phyloP scores from a whole-genome alignment of 2,113 vertebrate genomes.

The Thymallus thymallus region DNA sequence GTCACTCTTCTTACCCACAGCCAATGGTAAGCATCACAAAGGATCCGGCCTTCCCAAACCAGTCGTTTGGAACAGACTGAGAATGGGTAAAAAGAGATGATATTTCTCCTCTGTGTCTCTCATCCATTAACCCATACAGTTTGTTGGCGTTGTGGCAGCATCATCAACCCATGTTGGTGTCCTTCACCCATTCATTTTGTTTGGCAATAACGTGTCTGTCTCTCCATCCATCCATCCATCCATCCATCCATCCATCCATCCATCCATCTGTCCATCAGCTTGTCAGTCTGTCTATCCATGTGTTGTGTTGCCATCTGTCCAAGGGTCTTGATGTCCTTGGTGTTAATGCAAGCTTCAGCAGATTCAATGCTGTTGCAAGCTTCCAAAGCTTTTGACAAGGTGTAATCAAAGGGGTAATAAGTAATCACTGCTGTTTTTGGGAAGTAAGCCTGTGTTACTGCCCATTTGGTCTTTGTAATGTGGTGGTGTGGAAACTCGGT shows the following conservation, averaged over 20 bases:
- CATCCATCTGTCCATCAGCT: constrained; percentile 33
- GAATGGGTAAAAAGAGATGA: constrained; percentile 64
- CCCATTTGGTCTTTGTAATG: neutral
- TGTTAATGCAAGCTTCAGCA: constrained; percentile 51
- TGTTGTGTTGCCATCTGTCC: constrained; percentile 26
- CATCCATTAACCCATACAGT: constrained; percentile 40
- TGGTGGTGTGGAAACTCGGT: neutral
- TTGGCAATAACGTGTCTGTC: constrained; percentile 31
- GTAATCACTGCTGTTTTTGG: constrained; percentile 5
- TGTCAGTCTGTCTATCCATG: constrained; percentile 31
- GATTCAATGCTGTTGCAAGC: constrained; percentile 29
- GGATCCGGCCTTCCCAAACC: constrained; percentile 63
- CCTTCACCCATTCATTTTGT: constrained; percentile 31
- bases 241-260: constrained; percentile 29
- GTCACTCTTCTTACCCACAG: constrained; percentile 67
- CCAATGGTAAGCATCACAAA: constrained; percentile 67
- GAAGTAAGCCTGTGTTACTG: constrained; percentile 2
- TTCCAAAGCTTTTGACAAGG: constrained; percentile 40
- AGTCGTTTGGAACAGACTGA: constrained; percentile 59
- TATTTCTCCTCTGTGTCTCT: constrained; percentile 40
- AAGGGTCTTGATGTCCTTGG: constrained; percentile 25
- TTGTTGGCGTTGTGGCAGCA: constrained; percentile 36
- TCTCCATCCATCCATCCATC: constrained; percentile 27
- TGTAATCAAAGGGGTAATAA: neutral
- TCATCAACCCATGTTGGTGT: constrained; percentile 40